Conservation (phyloP, 2,113 vertebrate species). For the Xiphorhynchus elegans region DNA sequence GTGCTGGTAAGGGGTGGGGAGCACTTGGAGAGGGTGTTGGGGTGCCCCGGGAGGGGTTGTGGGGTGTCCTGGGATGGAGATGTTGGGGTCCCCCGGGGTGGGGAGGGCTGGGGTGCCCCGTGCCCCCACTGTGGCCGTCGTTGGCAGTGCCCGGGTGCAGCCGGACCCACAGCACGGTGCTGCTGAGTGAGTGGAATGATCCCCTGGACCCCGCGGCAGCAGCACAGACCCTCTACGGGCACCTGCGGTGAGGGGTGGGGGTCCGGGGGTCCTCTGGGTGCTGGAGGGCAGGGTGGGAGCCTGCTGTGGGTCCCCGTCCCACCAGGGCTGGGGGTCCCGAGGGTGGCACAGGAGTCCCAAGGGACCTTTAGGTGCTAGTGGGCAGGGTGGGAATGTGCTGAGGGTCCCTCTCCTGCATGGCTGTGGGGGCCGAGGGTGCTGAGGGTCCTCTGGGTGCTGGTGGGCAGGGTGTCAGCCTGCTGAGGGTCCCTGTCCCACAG, state of each 20-base stretch:
- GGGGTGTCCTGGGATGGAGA: too few relatives aligned
- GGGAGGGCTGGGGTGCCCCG: too few relatives aligned
- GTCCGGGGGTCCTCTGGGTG: background rate
- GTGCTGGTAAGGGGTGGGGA: conserved; percentile 68
- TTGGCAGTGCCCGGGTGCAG: conserved; percentile 84
- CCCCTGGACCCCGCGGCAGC: conserved; percentile 85
- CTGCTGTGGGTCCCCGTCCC: background rate
- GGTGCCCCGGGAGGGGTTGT: too few relatives aligned
- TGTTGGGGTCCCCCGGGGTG: background rate
- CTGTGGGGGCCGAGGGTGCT: background rate
- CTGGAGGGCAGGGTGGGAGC: background rate
- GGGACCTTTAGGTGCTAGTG: background rate
- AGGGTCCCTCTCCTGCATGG: background rate
- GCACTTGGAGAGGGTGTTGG: too few relatives aligned
- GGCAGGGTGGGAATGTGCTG: too few relatives aligned
- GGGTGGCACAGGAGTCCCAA: too few relatives aligned
- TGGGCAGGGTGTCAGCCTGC: background rate
- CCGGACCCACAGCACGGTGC: conserved; percentile 87
- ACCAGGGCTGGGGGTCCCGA: fast-evolving
- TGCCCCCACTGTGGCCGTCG: background rate
- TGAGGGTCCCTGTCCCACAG: background rate
- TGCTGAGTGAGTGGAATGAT: conserved; percentile 88
- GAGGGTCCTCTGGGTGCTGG: background rate
- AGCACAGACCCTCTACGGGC: conserved; percentile 86
- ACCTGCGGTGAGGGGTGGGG: conserved; percentile 42